These are phyloP conservation scores for Drosophila phalerata DNA, from an alignment of 2,888 invertebrate genomes.

Conservation along the genomic window DNA sequence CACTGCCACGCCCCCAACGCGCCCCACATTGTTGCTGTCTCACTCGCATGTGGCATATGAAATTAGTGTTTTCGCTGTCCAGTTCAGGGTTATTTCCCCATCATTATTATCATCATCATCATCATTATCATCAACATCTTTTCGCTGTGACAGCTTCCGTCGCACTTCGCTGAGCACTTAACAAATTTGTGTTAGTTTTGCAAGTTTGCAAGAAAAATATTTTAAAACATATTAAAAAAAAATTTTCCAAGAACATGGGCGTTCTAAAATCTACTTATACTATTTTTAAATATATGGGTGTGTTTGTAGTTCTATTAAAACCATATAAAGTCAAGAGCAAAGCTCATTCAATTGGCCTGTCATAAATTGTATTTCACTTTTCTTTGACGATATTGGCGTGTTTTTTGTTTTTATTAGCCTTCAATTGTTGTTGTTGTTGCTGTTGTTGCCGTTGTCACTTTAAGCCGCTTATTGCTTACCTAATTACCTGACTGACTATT, in stretches of 20 bases:
- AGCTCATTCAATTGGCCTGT: constrained; percentile 22
- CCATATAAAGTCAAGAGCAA: constrained; percentile 21
- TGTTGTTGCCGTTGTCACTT: constrained; percentile 53
- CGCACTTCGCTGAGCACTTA: constrained; percentile 38
- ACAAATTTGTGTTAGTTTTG: constrained; percentile 21
- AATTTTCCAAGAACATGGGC: not conserved
- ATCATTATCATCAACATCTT: constrained; percentile 14
- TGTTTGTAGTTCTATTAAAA: constrained; percentile 7
- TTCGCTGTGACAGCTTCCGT: constrained; percentile 31
- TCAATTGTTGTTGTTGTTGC: constrained; percentile 13
- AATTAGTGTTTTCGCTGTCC: constrained; percentile 29
- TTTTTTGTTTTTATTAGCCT: constrained; percentile 33
- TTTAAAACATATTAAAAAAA: not conserved
- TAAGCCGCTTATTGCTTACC: constrained; percentile 77
- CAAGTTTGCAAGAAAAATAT: constrained; percentile 1
- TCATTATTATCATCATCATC: constrained; percentile 26
- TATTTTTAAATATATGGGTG: not conserved
- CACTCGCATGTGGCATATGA: constrained; percentile 30
- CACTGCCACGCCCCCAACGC: constrained; percentile 9
- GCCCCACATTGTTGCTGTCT: not conserved
- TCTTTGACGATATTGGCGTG: constrained; percentile 25
- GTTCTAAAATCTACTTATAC: not conserved
- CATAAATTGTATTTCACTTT: constrained; percentile 45
- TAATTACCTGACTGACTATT: constrained; percentile 66
- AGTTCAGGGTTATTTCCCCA: constrained; percentile 44